These are phyloP conservation scores for Bradynema listronoti DNA, from an alignment of 1,140 invertebrate genomes.

Conservation along the genomic window DNA sequence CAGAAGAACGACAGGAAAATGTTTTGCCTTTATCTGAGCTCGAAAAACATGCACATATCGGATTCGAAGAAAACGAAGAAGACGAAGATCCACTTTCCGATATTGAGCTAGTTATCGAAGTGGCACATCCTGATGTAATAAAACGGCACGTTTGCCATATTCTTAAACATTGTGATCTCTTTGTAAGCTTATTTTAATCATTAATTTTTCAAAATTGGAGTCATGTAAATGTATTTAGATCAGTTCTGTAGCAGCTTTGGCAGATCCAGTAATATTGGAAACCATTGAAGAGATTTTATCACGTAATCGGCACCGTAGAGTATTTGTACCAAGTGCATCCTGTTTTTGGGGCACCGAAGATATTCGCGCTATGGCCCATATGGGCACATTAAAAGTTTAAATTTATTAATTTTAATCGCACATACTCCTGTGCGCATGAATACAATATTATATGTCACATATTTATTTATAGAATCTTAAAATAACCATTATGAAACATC, in stretches of 20 bases:
- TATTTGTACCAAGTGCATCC: constrained; percentile 64
- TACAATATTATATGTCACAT: constrained; percentile 9
- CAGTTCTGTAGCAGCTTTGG: constrained; percentile 64
- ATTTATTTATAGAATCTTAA: constrained; percentile 59
- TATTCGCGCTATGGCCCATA: constrained; percentile 65
- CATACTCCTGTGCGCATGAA: too few species aligned
- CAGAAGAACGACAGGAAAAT: constrained; percentile 44
- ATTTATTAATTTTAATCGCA: too few species aligned
- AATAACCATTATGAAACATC: constrained; percentile 66
- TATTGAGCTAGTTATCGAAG: constrained; percentile 64
- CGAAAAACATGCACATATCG: too few species aligned
- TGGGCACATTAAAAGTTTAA: constrained; percentile 62
- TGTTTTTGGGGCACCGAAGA: constrained; percentile 67
- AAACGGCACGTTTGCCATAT: constrained; percentile 61
- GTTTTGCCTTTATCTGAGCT: constrained; percentile 50
- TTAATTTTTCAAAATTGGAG: too few species aligned
- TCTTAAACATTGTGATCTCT: constrained; percentile 60
- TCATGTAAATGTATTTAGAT: constrained; percentile 58
- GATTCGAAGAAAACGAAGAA: too few species aligned
- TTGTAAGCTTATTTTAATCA: constrained; percentile 60
- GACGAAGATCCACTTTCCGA: constrained; percentile 59
- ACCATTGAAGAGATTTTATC: constrained; percentile 44
- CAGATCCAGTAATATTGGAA: constrained; percentile 59
- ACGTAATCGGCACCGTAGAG: constrained; percentile 53
- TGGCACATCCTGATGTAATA: constrained; percentile 63